Evolutionary conservation across 2,888 invertebrate genomes (phyloP), one percentile per base, ranked within the genome.

Genomic region (Cosmopolites sordidus): DNA sequence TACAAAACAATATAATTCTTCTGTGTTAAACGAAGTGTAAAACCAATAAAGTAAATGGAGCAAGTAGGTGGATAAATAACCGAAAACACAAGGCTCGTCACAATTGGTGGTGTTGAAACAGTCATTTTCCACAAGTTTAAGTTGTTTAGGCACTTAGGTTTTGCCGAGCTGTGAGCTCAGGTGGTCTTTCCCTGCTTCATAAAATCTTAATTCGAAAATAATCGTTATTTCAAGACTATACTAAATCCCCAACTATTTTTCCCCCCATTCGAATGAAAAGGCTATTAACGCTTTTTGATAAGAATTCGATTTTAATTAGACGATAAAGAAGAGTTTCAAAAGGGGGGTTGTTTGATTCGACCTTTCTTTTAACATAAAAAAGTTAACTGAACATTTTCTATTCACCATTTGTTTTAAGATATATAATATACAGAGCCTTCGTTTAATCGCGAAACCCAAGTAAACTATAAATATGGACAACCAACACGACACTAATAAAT

Each of bases 161-260:
- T 40, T 41, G 2, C 42, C 30, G 16, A 33, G 14, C 42, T 42
- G 18, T 30, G 43, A 43, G 48, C 53, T 48, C 49, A 54, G 54
- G 49, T 54, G 54, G 45, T 30, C 46, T 12, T 54, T 49, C 14
- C 15, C 12, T 41, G 45, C 40, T 17, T 54, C 43, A 54, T 54
- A 42, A 49, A 48, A 40, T 41, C 50, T 14, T 54, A 50, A 54
- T 54, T 48, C 44, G 41, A 40, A 46, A 45, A 40, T 51, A 29
- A 54, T 46, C 18, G 42, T 44, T 48, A 45, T 46, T 41, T 41
- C 47, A 43, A 33, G 22, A 22, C 22, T 8, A 22, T 22, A 22
- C 4, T 22, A 22, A 22, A 22, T 22, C 22, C 42, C 42, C 37
- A 8, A 18, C 14, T 16, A 46, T 38, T 41, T 12, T 18, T 41